Percentiles rank a stretch among this genome's conserved stretches.
phyloP scores from a whole-genome alignment of 1,140 invertebrate species.

The Epicauta chinensis region DNA sequence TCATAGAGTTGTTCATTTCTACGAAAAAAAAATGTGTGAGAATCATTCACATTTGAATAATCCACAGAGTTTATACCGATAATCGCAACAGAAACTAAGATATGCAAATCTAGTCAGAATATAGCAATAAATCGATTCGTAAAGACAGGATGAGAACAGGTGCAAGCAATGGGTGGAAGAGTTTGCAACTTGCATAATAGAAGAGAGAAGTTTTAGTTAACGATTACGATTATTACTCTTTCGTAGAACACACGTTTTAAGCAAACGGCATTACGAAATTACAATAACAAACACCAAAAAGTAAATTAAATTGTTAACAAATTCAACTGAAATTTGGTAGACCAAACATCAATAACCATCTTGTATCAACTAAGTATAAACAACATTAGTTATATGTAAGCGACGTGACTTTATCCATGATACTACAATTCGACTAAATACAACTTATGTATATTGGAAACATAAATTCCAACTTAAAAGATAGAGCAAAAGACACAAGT shows the following conservation, averaged over 20 bases:
- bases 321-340: no score
- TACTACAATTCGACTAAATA: slow-evolving; percentile 20
- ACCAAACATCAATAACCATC: no score
- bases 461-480: slow-evolving; percentile 16
- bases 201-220: slow-evolving; percentile 9
- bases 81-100: no score
- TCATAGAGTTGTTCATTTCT: no score
- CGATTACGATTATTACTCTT: slow-evolving; percentile 16
- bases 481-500: not conserved
- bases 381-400: not conserved
- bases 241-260: slow-evolving; percentile 12
- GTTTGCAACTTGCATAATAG: slow-evolving; percentile 13
- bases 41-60: no score
- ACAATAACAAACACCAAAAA: no score
- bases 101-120: no score
- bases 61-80: no score
- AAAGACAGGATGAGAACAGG: slow-evolving; percentile 4
- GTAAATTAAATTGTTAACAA: no score
- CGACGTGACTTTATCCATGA: not conserved
- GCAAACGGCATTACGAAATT: not conserved
- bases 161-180: slow-evolving; percentile 11
- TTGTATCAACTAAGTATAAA: no score
- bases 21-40: no score
- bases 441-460: slow-evolving; percentile 23
- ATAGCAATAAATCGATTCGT: slow-evolving; percentile 13